Conservation (phyloP, 2,888 invertebrate species). For the Diarsia brunnea region DNA sequence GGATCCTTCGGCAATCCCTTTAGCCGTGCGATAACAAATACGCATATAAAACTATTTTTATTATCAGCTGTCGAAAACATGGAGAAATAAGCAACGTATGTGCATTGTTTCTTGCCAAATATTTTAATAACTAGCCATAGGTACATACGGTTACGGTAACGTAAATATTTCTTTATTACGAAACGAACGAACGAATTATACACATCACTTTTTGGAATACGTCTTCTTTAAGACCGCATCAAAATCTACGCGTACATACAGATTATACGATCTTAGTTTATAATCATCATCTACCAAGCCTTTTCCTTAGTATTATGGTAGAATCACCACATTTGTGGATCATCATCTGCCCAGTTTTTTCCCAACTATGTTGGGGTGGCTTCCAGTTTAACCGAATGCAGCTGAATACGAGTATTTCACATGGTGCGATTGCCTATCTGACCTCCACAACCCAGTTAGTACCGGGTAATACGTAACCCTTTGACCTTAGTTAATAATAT, state of each 20-base stretch:
- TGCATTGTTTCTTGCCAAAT: not conserved
- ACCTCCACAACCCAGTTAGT: not conserved
- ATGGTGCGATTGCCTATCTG: not conserved
- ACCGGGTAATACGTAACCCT: not conserved
- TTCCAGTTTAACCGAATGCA: not conserved
- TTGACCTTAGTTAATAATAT: not conserved
- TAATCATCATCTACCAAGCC: too few relatives aligned
- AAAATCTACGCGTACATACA: not conserved
- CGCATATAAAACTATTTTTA: conserved; percentile 25
- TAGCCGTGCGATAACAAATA: conserved; percentile 18
- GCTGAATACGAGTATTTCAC: not conserved
- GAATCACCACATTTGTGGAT: not conserved
- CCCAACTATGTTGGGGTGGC: not conserved
- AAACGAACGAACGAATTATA: not conserved
- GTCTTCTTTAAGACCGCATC: not conserved
- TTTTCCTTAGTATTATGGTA: not conserved
- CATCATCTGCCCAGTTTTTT: not conserved
- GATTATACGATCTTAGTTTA: too few relatives aligned
- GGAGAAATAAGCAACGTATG: not conserved
- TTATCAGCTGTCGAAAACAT: conserved; percentile 22
- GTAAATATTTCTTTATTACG: not conserved
- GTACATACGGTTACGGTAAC: not conserved
- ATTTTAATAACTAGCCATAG: not conserved
- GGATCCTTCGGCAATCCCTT: conserved; percentile 31
- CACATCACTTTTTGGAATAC: not conserved